These are phyloP conservation scores for Charadrius vociferus DNA, from an alignment of 2,113 vertebrate genomes.

Conservation along the genomic window DNA sequence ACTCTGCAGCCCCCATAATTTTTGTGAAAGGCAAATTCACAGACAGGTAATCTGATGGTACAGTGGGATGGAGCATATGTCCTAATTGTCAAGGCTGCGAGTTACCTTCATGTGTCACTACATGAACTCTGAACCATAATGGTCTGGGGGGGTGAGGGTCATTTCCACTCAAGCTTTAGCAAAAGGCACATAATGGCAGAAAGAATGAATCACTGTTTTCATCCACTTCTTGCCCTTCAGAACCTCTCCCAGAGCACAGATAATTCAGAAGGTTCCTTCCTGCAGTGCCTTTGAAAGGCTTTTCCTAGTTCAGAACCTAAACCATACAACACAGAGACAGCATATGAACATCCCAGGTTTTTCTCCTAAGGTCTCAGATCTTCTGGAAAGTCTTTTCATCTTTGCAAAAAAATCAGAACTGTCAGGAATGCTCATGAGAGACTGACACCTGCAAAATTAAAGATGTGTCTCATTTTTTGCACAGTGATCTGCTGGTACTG, in stretches of 20 bases:
- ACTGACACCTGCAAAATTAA: background rate
- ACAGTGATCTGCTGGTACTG: background rate
- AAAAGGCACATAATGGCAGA: background rate
- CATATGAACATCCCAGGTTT: background rate
- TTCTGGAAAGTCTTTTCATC: background rate
- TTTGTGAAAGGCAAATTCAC: background rate
- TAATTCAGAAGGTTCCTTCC: background rate
- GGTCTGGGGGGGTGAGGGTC: accelerated
- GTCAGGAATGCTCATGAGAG: background rate
- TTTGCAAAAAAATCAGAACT: background rate
- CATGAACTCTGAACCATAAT: background rate
- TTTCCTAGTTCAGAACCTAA: background rate
- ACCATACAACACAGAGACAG: background rate
- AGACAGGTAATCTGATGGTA: accelerated
- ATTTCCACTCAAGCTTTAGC: background rate
- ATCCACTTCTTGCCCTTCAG: background rate
- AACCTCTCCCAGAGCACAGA: background rate
- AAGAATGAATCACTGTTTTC: background rate
- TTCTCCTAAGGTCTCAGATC: background rate
- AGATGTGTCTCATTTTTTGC: background rate
- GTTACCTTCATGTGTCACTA: background rate
- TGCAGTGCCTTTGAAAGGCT: background rate
- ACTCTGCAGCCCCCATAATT: background rate
- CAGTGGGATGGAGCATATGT: no score
- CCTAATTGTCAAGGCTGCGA: accelerated